These are phyloP conservation scores for Tyto alba DNA, from an alignment of 2,113 vertebrate genomes.

Conservation along the genomic window DNA sequence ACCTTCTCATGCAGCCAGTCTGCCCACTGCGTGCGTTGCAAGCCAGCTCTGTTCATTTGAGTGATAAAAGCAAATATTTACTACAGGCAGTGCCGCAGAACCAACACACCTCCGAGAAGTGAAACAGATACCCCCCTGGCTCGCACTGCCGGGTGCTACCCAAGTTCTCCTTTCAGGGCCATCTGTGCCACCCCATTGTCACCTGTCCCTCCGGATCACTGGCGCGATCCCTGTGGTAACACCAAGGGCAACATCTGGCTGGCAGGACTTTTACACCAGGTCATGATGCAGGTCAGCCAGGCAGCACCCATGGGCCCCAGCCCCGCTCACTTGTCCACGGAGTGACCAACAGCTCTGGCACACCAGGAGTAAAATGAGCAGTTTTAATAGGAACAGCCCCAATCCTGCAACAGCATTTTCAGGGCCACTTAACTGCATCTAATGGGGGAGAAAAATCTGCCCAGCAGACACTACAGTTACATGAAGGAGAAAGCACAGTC, in stretches of 20 bases:
- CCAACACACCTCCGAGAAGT: not conserved
- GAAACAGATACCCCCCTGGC: not conserved
- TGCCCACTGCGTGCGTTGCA: not conserved
- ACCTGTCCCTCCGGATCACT: not conserved
- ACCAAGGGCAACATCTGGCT: not conserved
- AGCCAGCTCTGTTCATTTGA: not conserved
- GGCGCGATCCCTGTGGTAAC: accelerated
- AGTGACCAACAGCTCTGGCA: not conserved
- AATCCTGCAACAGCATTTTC: not conserved
- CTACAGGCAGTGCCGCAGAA: not conserved
- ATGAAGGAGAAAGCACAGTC: accelerated
- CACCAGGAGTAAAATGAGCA: not conserved
- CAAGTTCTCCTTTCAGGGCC: not conserved
- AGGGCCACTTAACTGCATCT: not conserved
- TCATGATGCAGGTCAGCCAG: accelerated
- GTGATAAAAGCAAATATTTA: slow-evolving; percentile 11
- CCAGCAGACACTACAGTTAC: not conserved
- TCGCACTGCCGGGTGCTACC: not conserved
- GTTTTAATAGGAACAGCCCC: not conserved
- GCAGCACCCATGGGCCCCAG: not conserved
- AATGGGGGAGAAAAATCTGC: not conserved
- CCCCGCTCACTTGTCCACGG: accelerated
- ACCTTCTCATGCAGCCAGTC: not conserved
- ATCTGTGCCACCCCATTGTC: not conserved
- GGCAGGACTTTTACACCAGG: not conserved